Evolutionary conservation across 1,140 invertebrate genomes (phyloP).

Genomic region (Drosophila takahashii): DNA sequence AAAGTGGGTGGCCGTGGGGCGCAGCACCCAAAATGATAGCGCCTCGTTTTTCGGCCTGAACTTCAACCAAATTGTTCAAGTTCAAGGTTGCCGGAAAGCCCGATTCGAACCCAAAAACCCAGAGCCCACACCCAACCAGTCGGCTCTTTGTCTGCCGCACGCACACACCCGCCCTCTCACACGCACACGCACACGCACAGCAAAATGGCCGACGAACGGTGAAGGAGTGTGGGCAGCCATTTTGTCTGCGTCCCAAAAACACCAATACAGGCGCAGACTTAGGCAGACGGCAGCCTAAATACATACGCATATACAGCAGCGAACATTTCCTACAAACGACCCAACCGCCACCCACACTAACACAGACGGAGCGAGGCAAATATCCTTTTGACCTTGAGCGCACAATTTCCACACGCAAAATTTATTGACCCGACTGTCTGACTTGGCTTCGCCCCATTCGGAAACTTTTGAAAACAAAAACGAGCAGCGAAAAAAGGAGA

Average conservation of each 20-base stretch:
- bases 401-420: constrained; percentile 81
- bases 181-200: constrained; percentile 16
- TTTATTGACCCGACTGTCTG: constrained; percentile 81
- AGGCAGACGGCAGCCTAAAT: constrained; percentile 37
- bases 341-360: constrained; percentile 11
- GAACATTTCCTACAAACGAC: constrained; percentile 70
- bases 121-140: constrained; percentile 29
- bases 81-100: constrained; percentile 81
- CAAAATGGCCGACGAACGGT: constrained; percentile 40
- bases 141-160: constrained; percentile 70
- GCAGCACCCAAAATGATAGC: constrained; percentile 43
- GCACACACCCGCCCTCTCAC: constrained; percentile 16
- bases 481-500: constrained; percentile 33
- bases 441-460: constrained; percentile 60
- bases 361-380: constrained; percentile 55
- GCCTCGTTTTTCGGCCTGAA: constrained; percentile 65
- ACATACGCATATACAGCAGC: constrained; percentile 21
- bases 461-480: constrained; percentile 62
- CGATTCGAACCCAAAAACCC: constrained; percentile 31
- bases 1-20: constrained; percentile 13
- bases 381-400: constrained; percentile 85
- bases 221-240: constrained; percentile 56
- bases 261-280: constrained; percentile 28
- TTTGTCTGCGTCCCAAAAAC: constrained; percentile 52
- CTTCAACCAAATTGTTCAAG: constrained; percentile 71